Base-by-base conservation (phyloP, 2,888 invertebrate genomes). In the Hyalella azteca region DNA sequence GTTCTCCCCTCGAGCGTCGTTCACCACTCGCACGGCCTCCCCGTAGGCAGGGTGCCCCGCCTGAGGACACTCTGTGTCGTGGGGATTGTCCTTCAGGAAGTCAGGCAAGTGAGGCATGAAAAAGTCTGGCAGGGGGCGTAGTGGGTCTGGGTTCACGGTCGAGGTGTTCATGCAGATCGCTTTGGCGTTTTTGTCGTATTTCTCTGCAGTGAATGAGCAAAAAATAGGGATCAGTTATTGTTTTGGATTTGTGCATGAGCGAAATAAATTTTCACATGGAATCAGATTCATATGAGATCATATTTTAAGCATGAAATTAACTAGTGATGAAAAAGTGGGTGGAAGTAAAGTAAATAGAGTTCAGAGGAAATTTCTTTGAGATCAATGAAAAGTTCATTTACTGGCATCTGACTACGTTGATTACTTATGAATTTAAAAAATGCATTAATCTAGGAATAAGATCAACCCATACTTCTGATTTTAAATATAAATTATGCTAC, bases 11-110 rank as follows among this genome's bases (percentile, higher is more conserved):
- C 54, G 73, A 13, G 41, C 3, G 3, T 40, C 76, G 13, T 78
- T 66, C 45, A 73, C 13, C 0, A 82, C n/a, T 13, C 66, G 50
- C 19, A 84, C 84, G 7, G 82, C 79, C 41, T 77, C 54, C n/a
- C 91, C 91, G 87, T 95, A 95, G 0, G 94, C 93, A 0, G 95
- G 94, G 88, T 95, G 95, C 0, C 96, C 95, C 0, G 90, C 95
- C 88, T 95, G 95, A 0, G 93, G 91, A 87, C 96, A 96, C 0
- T 85, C 86, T 1, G 88, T 88, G 81, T 91, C 90, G 54, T 82
- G 82, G 0, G 95, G 96, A 89, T 94, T 95, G 88, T 96, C 95
- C 87, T 92, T 90, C 13, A 96, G 88, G 90, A 95, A 96, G 89
- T 91, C 95, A 0, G 94, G 92, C 36, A 95, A 88, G 89, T 93